Evolutionary conservation across 2,888 invertebrate species (phyloP).

Genomic region (Tuta absoluta): DNA sequence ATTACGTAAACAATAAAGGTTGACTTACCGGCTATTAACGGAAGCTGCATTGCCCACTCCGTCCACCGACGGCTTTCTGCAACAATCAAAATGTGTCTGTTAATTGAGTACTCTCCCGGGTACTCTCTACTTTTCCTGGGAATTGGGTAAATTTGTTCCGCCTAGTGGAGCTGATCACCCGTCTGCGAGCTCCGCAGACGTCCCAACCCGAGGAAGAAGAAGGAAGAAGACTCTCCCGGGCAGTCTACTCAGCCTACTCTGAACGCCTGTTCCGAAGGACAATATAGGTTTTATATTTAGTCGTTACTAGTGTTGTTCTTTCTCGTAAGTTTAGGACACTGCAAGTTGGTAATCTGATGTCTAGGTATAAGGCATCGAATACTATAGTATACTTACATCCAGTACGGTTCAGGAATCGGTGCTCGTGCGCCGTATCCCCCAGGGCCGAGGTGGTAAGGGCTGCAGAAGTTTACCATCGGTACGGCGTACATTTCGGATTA

Average conservation of each 20-base stretch:
- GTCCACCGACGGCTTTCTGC: conserved; percentile 92
- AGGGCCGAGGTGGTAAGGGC: conserved; percentile 57
- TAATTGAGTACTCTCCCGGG: neutral
- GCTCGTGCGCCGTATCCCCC: conserved; percentile 50
- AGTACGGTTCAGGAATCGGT: conserved; percentile 61
- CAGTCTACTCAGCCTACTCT: no score
- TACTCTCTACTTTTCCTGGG: no score
- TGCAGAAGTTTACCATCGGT: conserved; percentile 67
- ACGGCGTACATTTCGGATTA: conserved; percentile 65
- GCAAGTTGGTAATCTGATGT: no score
- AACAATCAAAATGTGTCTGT: conserved; percentile 66
- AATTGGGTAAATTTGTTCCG: no score
- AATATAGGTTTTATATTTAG: no score
- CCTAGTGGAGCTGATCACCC: no score
- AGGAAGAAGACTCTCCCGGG: no score
- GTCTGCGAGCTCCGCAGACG: no score
- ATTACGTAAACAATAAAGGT: conserved; percentile 6
- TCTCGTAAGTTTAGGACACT: no score
- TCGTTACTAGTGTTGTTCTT: no score
- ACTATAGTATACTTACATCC: conserved; percentile 67
- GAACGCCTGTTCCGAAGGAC: no score
- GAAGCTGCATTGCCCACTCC: conserved; percentile 92
- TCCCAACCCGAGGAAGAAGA: no score
- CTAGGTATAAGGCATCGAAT: neutral
- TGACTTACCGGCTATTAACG: conserved; percentile 91